phyloP scores from a whole-genome alignment of 2,113 vertebrate species.

The Phylloscopus trochiloides region DNA sequence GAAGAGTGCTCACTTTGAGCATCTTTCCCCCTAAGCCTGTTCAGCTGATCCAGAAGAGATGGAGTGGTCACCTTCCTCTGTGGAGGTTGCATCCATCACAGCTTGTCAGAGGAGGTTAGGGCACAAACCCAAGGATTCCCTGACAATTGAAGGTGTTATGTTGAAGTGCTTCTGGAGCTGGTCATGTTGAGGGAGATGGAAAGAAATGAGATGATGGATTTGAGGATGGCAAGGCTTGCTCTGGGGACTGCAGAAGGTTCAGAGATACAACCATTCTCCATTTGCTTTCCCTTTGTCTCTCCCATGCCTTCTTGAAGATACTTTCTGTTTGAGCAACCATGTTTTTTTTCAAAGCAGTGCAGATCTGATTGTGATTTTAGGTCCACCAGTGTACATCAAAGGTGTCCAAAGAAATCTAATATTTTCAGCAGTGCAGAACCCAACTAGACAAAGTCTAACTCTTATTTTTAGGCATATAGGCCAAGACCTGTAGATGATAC shows the following conservation, averaged over 20 bases:
- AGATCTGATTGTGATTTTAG: background rate
- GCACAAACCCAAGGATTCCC: background rate
- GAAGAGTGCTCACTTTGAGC: background rate
- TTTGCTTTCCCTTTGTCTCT: background rate
- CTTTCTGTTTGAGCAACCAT: background rate
- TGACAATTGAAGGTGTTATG: rapidly evolving
- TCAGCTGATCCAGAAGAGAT: background rate
- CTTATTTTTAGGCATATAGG: background rate
- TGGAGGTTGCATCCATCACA: background rate
- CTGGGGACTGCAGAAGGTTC: background rate
- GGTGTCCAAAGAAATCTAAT: background rate
- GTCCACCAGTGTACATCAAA: background rate
- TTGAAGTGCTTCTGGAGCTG: background rate
- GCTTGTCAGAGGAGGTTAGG: background rate
- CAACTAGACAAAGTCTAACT: background rate
- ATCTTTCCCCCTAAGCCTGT: background rate
- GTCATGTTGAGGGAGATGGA: background rate
- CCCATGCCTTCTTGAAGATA: background rate
- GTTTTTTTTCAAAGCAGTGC: background rate
- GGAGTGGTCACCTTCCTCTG: background rate
- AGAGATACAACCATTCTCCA: background rate
- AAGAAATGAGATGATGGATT: background rate
- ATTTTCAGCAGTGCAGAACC: background rate
- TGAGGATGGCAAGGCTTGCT: background rate
- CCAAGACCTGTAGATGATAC: background rate